Percentiles rank a stretch among this genome's conserved stretches.
phyloP scores from a whole-genome alignment of 2,797 vertebrate genomes.

The Acipenser ruthenus region DNA sequence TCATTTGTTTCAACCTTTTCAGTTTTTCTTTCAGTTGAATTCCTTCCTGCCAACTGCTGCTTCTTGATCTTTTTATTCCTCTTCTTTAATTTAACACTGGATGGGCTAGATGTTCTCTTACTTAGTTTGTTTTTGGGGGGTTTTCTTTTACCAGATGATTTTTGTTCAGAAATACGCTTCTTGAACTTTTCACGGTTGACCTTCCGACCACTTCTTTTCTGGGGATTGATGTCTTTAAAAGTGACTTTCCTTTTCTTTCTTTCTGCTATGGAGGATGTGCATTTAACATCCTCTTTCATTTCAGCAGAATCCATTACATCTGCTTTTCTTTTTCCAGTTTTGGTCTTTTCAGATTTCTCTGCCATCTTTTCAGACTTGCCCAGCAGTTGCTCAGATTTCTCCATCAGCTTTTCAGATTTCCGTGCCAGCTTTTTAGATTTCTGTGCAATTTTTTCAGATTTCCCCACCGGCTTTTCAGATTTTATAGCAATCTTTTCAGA shows the following conservation, averaged over 20 bases:
- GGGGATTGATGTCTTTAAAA: constrained; percentile 30
- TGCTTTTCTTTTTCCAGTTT: constrained; percentile 69
- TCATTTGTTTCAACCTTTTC: constrained; percentile 21
- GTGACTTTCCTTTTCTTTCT: constrained; percentile 59
- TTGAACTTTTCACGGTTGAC: constrained; percentile 1
- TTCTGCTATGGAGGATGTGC: constrained; percentile 34
- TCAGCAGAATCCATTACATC: constrained; percentile 45
- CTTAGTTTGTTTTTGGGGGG: constrained; percentile 6
- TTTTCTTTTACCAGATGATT: neutral
- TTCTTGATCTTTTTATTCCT: constrained; percentile 27
- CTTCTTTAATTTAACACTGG: constrained; percentile 30
- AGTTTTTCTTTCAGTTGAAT: constrained; percentile 17
- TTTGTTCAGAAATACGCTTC: neutral
- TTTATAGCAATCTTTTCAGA: constrained; percentile 16
- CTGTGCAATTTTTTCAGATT: constrained; percentile 21
- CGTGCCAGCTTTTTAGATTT: constrained; percentile 30
- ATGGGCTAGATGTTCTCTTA: neutral
- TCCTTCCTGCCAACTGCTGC: constrained; percentile 4
- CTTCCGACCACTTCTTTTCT: constrained; percentile 14
- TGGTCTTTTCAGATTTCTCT: constrained; percentile 35
- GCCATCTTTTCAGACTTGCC: constrained; percentile 21
- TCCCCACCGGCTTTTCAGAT: constrained; percentile 12
- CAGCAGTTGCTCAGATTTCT: neutral
- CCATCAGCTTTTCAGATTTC: constrained; percentile 27
- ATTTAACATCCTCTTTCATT: constrained; percentile 29